These are phyloP conservation scores for Dipodomys stephensi DNA, from an alignment of 2,113 vertebrate species.

Conservation along the genomic window DNA sequence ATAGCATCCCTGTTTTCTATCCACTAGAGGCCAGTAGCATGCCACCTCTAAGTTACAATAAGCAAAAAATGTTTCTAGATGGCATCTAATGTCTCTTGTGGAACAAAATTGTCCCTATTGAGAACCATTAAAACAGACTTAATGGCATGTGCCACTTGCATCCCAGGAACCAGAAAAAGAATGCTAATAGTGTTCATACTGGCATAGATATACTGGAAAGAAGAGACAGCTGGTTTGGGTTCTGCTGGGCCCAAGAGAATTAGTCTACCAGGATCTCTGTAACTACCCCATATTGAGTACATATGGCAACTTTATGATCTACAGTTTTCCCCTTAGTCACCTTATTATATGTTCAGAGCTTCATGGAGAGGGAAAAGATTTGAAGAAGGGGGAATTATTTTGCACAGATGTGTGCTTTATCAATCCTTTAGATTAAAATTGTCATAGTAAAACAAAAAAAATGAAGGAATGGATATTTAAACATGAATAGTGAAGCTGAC, in stretches of 20 bases:
- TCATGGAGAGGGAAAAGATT: background rate
- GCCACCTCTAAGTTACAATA: background rate
- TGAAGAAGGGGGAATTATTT: background rate
- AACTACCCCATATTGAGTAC: background rate
- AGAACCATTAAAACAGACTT: conserved; percentile 13
- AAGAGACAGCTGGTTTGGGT: background rate
- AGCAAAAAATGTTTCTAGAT: background rate
- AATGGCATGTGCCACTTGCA: background rate
- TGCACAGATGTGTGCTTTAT: background rate
- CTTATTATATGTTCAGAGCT: background rate
- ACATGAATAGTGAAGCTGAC: background rate
- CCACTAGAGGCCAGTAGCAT: conserved; percentile 62
- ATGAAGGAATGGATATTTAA: background rate
- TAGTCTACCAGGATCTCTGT: background rate
- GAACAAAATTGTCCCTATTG: background rate
- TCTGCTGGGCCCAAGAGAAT: background rate
- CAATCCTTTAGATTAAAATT: background rate
- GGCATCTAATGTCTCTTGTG: background rate
- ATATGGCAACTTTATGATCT: background rate
- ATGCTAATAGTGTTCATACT: background rate
- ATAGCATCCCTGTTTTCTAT: background rate
- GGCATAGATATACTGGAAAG: background rate
- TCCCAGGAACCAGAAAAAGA: background rate
- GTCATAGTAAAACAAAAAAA: background rate
- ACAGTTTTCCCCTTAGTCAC: background rate